Conservation (phyloP, 2,113 vertebrate species). For the Syngnathus floridae region DNA sequence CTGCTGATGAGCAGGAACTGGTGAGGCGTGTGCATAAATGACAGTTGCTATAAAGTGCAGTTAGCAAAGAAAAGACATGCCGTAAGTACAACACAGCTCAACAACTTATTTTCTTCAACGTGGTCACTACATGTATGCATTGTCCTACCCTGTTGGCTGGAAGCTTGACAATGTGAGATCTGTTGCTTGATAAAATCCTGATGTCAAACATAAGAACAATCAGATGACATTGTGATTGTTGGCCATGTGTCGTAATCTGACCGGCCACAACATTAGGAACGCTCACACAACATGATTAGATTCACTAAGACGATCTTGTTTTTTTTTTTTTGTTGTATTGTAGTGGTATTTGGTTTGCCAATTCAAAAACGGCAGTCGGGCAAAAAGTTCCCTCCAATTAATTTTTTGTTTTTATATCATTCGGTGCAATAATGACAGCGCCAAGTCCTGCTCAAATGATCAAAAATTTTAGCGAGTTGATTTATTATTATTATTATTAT, state of each 20-base stretch:
- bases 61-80: conserved; percentile 14
- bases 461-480: too few species aligned
- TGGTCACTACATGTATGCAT: background rate
- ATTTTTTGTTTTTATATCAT: too few species aligned
- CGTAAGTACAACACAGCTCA: background rate
- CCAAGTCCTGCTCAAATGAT: too few species aligned
- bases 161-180: conserved; percentile 95
- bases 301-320: background rate
- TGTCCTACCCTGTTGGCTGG: conserved; percentile 86
- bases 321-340: background rate
- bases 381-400: too few species aligned
- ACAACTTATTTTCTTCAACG: background rate
- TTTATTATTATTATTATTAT: too few species aligned
- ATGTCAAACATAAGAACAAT: conserved; percentile 29
- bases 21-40: conserved; percentile 97
- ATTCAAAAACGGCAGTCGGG: too few species aligned
- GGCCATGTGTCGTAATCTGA: background rate
- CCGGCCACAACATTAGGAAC: background rate
- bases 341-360: too few species aligned
- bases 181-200: conserved; percentile 96
- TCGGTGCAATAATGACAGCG: too few species aligned
- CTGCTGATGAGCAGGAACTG: conserved; percentile 97
- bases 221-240: background rate
- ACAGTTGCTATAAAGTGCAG: conserved; percentile 81
- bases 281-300: background rate